Evolutionary conservation across 2,113 vertebrate species (phyloP).

Genomic region (Entelurus aequoreus): DNA sequence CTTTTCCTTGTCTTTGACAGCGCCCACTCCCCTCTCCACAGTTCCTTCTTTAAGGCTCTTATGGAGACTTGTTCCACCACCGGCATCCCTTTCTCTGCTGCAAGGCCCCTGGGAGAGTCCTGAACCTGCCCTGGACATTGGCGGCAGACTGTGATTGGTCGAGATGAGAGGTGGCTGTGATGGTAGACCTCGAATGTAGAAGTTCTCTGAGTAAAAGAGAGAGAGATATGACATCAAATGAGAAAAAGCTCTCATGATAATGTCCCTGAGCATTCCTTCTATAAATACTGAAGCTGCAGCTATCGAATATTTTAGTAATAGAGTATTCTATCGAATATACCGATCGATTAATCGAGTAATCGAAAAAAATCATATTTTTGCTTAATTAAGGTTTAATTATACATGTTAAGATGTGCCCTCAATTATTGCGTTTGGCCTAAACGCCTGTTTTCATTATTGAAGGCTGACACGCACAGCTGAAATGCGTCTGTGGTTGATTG

Average conservation of each 20-base stretch:
- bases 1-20: slow-evolving; percentile 83
- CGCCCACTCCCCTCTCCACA: slow-evolving; percentile 78
- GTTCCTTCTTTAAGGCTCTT: slow-evolving; percentile 79
- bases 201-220: slow-evolving; percentile 80
- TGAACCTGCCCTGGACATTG: slow-evolving; percentile 79
- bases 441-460: no score
- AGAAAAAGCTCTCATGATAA: slow-evolving; percentile 25
- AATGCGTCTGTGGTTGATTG: no score
- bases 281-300: slow-evolving; percentile 21
- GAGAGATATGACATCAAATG: slow-evolving; percentile 25
- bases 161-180: slow-evolving; percentile 88
- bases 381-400: no score
- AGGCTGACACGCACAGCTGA: no score
- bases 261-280: slow-evolving; percentile 33
- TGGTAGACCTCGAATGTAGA: slow-evolving; percentile 92
- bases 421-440: no score
- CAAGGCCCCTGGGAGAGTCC: slow-evolving; percentile 84
- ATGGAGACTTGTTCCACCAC: slow-evolving; percentile 68
- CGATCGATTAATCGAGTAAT: no score
- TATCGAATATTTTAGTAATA: no score
- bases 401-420: no score
- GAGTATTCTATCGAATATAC: no score
- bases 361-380: no score
- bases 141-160: slow-evolving; percentile 82
- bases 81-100: slow-evolving; percentile 81